Percentiles rank a stretch among this genome's conserved stretches.
Evolutionary conservation across 2,888 invertebrate species (phyloP).

Genomic region (Calameuta pallipes): DNA sequence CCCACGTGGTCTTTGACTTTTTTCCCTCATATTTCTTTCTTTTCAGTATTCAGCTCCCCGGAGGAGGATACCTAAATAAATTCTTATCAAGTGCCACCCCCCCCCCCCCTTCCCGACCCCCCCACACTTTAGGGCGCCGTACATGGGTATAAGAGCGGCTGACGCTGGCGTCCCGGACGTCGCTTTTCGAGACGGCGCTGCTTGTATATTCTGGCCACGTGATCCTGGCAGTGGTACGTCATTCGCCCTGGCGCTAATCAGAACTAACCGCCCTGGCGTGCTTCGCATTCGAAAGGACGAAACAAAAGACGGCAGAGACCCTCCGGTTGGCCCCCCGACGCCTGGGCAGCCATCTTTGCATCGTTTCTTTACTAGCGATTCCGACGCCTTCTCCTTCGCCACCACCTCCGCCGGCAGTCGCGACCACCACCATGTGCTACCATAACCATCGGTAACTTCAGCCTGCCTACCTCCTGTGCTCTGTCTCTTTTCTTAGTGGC

Average conservation of each 20-base stretch:
- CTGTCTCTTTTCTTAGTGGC: constrained; percentile 9
- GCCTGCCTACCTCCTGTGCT: background rate
- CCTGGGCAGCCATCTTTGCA: constrained; percentile 53
- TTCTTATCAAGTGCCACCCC: constrained; percentile 30
- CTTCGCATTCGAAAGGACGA: constrained; percentile 46
- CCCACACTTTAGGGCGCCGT: constrained; percentile 5
- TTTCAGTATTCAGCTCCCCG: background rate
- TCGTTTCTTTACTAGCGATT: constrained; percentile 42
- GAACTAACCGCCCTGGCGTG: constrained; percentile 66
- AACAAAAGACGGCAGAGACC: constrained; percentile 26
- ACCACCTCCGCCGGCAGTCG: constrained; percentile 4
- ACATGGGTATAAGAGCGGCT: background rate
- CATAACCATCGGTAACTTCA: background rate
- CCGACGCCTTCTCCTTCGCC: constrained; percentile 22
- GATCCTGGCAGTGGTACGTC: constrained; percentile 63
- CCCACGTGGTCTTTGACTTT: background rate
- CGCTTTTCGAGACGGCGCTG: background rate
- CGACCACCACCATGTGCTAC: constrained; percentile 16
- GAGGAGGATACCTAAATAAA: constrained; percentile 34
- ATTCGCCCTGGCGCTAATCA: constrained; percentile 63
- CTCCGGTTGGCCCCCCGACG: constrained; percentile 18
- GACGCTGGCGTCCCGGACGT: constrained; percentile 2
- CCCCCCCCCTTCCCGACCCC: background rate
- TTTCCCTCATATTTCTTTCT: background rate
- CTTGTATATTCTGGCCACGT: constrained; percentile 59